A percentile compares a stretch with the other conserved stretches of the same genome.
Conservation (phyloP, 2,888 invertebrate species). For the Plagodis dolabraria region DNA sequence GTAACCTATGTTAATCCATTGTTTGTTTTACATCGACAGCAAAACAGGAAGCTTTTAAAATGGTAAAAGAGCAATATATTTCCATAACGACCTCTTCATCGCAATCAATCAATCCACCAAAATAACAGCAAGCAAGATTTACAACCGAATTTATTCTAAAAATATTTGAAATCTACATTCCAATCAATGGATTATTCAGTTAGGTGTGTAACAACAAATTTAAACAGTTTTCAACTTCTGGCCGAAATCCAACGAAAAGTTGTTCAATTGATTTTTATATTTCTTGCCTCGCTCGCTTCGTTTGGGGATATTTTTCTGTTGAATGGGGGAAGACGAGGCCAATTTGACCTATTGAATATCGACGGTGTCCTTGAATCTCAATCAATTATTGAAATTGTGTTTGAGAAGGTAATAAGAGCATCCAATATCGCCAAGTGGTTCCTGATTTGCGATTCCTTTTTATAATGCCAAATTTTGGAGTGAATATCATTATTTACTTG, state of each 20-base stretch:
- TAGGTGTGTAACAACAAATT: not conserved
- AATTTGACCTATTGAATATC: conserved; percentile 21
- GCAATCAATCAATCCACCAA: not conserved
- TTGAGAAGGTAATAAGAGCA: conserved; percentile 17
- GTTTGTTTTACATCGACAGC: no score
- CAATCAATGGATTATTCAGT: conserved; percentile 2
- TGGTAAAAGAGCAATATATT: conserved; percentile 7
- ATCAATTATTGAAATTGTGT: conserved; percentile 27
- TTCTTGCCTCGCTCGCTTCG: conserved; percentile 1
- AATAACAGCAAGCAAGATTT: conserved; percentile 3
- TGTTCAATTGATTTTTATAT: conserved; percentile 1
- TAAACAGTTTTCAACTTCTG: not conserved
- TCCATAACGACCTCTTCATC: conserved; percentile 7
- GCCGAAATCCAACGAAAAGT: conserved; percentile 2
- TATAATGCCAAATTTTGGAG: not conserved
- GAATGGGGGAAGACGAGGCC: conserved; percentile 12
- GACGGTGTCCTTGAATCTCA: conserved; percentile 8
- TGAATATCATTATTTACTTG: not conserved
- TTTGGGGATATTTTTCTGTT: conserved; percentile 12
- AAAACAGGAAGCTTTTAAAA: conserved; percentile 10
- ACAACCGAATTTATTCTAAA: conserved; percentile 3
- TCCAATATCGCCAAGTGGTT: conserved; percentile 5
- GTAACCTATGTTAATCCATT: no score
- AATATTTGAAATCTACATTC: conserved; percentile 5
- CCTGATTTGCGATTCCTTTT: conserved; percentile 13